These are phyloP conservation scores for Anaspis maculata DNA, from an alignment of 2,888 invertebrate species.

Conservation along the genomic window DNA sequence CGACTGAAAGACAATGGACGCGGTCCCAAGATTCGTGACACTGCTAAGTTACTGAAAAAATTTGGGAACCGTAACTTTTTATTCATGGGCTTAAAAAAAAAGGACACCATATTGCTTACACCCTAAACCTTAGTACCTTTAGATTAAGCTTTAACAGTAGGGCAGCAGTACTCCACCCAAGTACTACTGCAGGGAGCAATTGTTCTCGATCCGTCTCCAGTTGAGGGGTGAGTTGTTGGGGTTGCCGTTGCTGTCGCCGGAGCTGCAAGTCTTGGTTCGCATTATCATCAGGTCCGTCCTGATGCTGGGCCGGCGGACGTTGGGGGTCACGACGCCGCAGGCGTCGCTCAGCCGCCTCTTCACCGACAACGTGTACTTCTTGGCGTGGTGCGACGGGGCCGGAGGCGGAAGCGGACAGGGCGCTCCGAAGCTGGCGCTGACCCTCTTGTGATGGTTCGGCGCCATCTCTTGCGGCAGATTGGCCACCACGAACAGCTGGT, in stretches of 20 bases:
- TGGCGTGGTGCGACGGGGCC: slow-evolving; percentile 56
- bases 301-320: slow-evolving; percentile 78
- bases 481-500: slow-evolving; percentile 73
- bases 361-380: slow-evolving; percentile 72
- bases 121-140: too few species aligned
- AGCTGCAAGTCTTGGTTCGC: slow-evolving; percentile 72
- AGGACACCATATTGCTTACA: too few species aligned
- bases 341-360: slow-evolving; percentile 78
- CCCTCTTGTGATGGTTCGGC: slow-evolving; percentile 75
- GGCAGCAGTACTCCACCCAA: too few species aligned
- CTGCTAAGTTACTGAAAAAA: too few species aligned
- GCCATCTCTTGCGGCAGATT: slow-evolving; percentile 84
- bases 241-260: slow-evolving; percentile 56
- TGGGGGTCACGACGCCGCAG: slow-evolving; percentile 82
- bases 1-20: too few species aligned
- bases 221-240: slow-evolving; percentile 44
- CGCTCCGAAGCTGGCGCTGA: slow-evolving; percentile 67
- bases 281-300: slow-evolving; percentile 83
- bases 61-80: too few species aligned
- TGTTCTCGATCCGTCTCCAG: slow-evolving; percentile 30
- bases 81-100: too few species aligned
- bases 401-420: slow-evolving; percentile 66
- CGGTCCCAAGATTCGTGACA: too few species aligned
- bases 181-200: slow-evolving; percentile 30
- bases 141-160: too few species aligned